These are phyloP conservation scores for Dermolepida albohirtum DNA, from an alignment of 2,888 invertebrate genomes.

Conservation along the genomic window DNA sequence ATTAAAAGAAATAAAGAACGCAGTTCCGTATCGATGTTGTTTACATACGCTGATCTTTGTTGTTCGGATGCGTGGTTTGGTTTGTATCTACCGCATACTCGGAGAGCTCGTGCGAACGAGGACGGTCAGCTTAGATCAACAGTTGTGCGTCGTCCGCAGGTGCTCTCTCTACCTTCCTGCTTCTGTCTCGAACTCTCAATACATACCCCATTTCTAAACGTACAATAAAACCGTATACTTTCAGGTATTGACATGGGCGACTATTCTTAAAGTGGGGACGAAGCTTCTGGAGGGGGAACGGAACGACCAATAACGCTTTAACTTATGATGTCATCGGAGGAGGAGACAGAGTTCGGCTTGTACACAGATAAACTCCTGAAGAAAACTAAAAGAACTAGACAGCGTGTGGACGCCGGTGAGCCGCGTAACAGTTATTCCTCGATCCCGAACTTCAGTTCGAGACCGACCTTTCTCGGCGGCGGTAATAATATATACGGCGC, in stretches of 20 bases:
- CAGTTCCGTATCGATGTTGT: background rate
- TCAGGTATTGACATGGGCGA: conserved; percentile 65
- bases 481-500: conserved; percentile 83
- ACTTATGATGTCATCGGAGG: conserved; percentile 97
- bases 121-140: conserved; percentile 50
- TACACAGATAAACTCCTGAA: conserved; percentile 92
- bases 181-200: conserved; percentile 31
- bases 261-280: conserved; percentile 70
- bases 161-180: conserved; percentile 45
- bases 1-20: no score
- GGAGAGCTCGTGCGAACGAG: conserved; percentile 39
- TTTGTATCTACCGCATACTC: conserved; percentile 25
- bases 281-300: conserved; percentile 71
- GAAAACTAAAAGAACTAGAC: conserved; percentile 94
- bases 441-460: conserved; percentile 81
- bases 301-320: conserved; percentile 85
- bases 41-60: background rate
- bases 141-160: conserved; percentile 54
- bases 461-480: conserved; percentile 83
- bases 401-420: conserved; percentile 96
- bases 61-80: conserved; percentile 20
- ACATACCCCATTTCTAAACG: conserved; percentile 21
- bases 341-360: conserved; percentile 94
- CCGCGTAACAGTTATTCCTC: conserved; percentile 92
- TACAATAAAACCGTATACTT: conserved; percentile 41